phyloP scores from a whole-genome alignment of 2,113 vertebrate species.

The Cryptotis parvus region DNA sequence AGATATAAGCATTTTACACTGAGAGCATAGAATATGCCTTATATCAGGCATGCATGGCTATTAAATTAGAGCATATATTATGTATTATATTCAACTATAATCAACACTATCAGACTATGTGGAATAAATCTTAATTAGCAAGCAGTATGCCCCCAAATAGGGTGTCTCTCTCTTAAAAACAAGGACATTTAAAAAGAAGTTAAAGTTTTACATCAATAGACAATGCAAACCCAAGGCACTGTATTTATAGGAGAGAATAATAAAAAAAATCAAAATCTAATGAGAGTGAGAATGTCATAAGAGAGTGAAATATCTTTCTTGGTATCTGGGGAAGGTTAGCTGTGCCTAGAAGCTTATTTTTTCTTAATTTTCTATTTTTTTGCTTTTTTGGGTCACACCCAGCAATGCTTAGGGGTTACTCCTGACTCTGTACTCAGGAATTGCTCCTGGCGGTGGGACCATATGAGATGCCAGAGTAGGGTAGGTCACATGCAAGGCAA shows the following conservation, averaged over 20 bases:
- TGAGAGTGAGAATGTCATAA: not conserved
- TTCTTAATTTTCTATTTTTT: no score
- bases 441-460: no score
- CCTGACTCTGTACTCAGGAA: no score
- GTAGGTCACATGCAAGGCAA: no score
- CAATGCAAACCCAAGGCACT: not conserved
- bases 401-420: no score
- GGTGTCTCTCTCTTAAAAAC: not conserved
- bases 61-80: no score
- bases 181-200: not conserved
- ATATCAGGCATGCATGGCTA: not conserved
- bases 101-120: not conserved
- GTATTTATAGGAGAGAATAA: constrained; percentile 3
- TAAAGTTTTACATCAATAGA: not conserved
- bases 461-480: no score
- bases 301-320: not conserved
- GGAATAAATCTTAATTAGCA: not conserved
- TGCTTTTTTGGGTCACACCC: no score
- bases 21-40: not conserved
- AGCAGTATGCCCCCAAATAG: not conserved
- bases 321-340: not conserved
- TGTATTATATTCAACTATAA: not conserved
- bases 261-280: not conserved
- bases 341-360: not conserved
- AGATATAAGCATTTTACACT: constrained; percentile 32